Conservation (phyloP, 2,113 vertebrate species). For the Phainopepla nitens region DNA sequence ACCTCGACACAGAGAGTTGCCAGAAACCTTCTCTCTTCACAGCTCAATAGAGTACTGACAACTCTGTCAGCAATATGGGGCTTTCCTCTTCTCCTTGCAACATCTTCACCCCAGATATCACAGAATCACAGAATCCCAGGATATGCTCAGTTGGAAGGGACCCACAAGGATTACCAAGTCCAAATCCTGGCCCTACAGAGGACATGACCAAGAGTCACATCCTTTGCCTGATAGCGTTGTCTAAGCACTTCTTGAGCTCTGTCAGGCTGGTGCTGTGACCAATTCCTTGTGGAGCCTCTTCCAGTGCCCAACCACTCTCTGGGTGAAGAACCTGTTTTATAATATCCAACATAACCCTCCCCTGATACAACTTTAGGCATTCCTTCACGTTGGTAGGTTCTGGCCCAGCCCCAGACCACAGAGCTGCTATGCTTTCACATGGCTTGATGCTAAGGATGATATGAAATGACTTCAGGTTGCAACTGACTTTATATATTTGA, state of each 20-base stretch:
- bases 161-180: neutral
- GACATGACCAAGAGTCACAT: too few species aligned
- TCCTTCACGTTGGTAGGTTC: rapidly evolving
- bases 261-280: neutral
- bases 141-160: neutral
- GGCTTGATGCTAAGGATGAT: neutral
- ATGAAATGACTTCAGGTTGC: neutral
- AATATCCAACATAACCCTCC: too few species aligned
- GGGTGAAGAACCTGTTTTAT: neutral
- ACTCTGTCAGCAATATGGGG: neutral
- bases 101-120: neutral
- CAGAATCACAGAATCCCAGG: neutral
- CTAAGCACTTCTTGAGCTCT: rapidly evolving
- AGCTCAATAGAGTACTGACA: neutral
- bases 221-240: rapidly evolving
- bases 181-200: too few species aligned
- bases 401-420: neutral
- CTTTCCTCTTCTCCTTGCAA: neutral
- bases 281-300: neutral
- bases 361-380: neutral
- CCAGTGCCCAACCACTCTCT: rapidly evolving
- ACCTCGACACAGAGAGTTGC: rapidly evolving
- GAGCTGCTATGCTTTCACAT: neutral
- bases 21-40: neutral
- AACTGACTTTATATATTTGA: neutral